These are phyloP conservation scores for Crenuchus spilurus DNA, from an alignment of 2,797 vertebrate genomes.

Conservation along the genomic window DNA sequence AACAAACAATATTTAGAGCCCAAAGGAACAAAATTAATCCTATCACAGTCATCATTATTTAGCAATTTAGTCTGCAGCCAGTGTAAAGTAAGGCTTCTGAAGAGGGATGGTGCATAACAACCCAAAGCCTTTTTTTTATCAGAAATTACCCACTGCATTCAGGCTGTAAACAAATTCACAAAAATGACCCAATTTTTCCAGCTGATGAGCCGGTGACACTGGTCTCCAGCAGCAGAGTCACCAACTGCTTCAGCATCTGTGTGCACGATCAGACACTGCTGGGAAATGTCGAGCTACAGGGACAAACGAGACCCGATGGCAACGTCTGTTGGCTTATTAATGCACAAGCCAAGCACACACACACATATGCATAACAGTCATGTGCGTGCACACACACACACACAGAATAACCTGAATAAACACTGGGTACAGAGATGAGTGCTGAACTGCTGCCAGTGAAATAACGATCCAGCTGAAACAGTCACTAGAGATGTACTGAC, in stretches of 20 bases:
- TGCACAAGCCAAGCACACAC: not conserved
- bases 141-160: too few relatives aligned
- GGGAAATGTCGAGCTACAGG: constrained; percentile 17
- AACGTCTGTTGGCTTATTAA: not conserved
- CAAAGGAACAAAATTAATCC: too few relatives aligned
- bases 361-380: too few relatives aligned
- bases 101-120: too few relatives aligned
- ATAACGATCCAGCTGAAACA: too few relatives aligned
- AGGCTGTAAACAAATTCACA: not conserved
- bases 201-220: not conserved
- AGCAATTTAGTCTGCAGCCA: too few relatives aligned
- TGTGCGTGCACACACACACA: constrained; percentile 2
- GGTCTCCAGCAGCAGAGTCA: not conserved
- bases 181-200: not conserved
- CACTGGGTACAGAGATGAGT: constrained; percentile 1
- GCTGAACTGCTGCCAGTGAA: not conserved
- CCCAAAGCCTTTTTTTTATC: too few relatives aligned
- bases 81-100: too few relatives aligned
- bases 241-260: constrained; percentile 23
- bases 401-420: constrained; percentile 2
- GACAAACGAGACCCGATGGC: not conserved
- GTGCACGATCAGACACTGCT: not conserved
- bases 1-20: too few relatives aligned
- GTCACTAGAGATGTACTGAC: too few relatives aligned
- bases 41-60: too few relatives aligned